Conservation (phyloP, 2,888 invertebrate genomes). For the Electrophaes corylata region DNA sequence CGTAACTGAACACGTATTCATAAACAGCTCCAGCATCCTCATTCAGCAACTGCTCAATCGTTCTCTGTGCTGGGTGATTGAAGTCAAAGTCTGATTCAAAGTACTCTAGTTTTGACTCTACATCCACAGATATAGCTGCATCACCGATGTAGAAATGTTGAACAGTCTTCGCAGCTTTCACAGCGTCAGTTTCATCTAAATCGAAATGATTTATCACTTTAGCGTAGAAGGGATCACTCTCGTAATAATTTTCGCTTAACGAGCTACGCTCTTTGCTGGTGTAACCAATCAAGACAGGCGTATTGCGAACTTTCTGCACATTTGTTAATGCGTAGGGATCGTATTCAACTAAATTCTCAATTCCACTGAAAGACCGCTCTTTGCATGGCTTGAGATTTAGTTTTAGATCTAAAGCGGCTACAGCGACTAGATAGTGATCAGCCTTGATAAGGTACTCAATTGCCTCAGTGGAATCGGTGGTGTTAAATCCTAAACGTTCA, state of each 20-base stretch:
- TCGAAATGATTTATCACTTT: slow-evolving; percentile 63
- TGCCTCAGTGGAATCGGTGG: slow-evolving; percentile 62
- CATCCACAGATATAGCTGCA: slow-evolving; percentile 51
- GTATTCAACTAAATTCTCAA: slow-evolving; percentile 66
- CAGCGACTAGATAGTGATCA: slow-evolving; percentile 61
- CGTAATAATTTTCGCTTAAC: slow-evolving; percentile 54
- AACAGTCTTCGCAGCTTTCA: slow-evolving; percentile 53
- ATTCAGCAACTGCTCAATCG: slow-evolving; percentile 56
- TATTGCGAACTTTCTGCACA: slow-evolving; percentile 60
- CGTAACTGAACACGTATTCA: slow-evolving; percentile 67
- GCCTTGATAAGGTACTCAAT: slow-evolving; percentile 57
- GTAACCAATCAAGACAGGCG: slow-evolving; percentile 70
- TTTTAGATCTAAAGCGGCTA: slow-evolving; percentile 58
- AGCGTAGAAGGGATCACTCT: slow-evolving; percentile 62
- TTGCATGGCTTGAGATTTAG: slow-evolving; percentile 66
- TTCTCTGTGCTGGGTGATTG: slow-evolving; percentile 68
- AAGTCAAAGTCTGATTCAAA: slow-evolving; percentile 70
- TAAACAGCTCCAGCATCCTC: slow-evolving; percentile 67
- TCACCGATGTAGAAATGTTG: slow-evolving; percentile 75
- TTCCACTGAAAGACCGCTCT: slow-evolving; percentile 70
- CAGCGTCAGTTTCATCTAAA: slow-evolving; percentile 56
- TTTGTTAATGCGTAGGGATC: slow-evolving; percentile 68
- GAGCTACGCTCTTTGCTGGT: slow-evolving; percentile 59
- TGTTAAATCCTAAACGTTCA: slow-evolving; percentile 62
- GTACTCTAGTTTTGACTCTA: slow-evolving; percentile 53